Evolutionary conservation across 2,888 invertebrate species (phyloP).

Genomic region (Rhyacophila evoluta): DNA sequence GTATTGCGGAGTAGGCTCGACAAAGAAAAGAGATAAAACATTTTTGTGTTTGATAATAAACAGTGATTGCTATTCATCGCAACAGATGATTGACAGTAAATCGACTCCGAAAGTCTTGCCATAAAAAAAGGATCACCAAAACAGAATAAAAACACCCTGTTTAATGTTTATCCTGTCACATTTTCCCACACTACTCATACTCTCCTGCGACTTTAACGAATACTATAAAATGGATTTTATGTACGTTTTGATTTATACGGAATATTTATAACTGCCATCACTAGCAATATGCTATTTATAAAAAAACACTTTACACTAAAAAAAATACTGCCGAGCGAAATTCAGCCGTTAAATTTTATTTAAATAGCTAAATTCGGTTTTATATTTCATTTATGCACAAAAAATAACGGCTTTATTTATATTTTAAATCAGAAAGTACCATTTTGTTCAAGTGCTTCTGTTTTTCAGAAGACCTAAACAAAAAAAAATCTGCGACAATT

Average conservation of each 20-base stretch:
- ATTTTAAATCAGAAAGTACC: too few relatives aligned
- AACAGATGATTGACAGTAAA: slow-evolving; percentile 24
- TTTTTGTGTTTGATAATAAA: slow-evolving; percentile 24
- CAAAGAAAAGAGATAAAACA: slow-evolving; percentile 24
- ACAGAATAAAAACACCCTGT: slow-evolving; percentile 22
- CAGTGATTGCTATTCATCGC: slow-evolving; percentile 22
- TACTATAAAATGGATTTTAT: slow-evolving; percentile 16
- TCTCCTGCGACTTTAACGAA: slow-evolving; percentile 4
- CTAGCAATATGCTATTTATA: not conserved
- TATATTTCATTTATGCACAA: too few relatives aligned
- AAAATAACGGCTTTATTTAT: too few relatives aligned
- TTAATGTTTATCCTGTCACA: slow-evolving; percentile 13
- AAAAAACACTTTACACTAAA: not conserved
- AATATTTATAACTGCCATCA: slow-evolving; percentile 14
- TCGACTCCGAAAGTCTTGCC: slow-evolving; percentile 13
- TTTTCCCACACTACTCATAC: not conserved
- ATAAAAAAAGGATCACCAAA: slow-evolving; percentile 18
- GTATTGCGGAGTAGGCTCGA: not conserved
- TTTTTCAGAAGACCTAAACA: too few relatives aligned
- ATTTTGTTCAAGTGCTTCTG: too few relatives aligned
- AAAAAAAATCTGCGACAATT: too few relatives aligned
- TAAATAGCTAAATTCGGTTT: too few relatives aligned
- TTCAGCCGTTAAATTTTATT: too few relatives aligned
- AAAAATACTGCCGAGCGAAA: too few relatives aligned
- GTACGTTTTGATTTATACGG: slow-evolving; percentile 14